Percentiles rank a stretch among this genome's conserved stretches.
Conservation (phyloP, 2,888 invertebrate species). For the Bursaphelenchus okinawaensis region DNA sequence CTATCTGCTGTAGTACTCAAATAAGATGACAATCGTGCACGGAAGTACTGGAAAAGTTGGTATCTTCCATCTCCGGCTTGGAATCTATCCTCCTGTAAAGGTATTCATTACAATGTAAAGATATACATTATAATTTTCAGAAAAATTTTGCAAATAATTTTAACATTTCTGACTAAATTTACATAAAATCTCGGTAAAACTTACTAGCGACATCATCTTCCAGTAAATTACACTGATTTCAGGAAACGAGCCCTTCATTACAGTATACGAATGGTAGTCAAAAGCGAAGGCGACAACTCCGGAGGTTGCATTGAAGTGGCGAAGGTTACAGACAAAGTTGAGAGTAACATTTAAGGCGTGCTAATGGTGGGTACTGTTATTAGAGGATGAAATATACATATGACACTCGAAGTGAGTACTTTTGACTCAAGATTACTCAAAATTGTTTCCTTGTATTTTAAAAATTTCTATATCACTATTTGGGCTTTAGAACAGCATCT, state of each 20-base stretch:
- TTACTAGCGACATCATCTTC: constrained; percentile 38
- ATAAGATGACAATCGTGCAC: constrained; percentile 41
- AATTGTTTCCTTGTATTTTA: no score
- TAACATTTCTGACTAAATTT: neutral
- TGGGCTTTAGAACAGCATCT: no score
- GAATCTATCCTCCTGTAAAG: constrained; percentile 37
- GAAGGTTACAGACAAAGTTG: constrained; percentile 50
- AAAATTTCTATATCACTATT: no score
- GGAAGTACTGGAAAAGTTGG: constrained; percentile 50
- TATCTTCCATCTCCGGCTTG: constrained; percentile 45
- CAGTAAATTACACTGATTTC: constrained; percentile 34
- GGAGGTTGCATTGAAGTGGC: constrained; percentile 26
- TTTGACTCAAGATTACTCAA: no score
- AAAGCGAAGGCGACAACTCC: constrained; percentile 41
- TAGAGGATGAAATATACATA: neutral
- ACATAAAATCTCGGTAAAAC: neutral
- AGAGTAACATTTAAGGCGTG: constrained; percentile 50
- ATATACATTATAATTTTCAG: constrained; percentile 2
- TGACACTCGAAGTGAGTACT: no score
- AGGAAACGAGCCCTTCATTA: constrained; percentile 37
- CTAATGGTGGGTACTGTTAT: no score
- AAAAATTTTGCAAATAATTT: neutral
- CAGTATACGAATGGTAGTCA: constrained; percentile 35
- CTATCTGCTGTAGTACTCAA: constrained; percentile 33
- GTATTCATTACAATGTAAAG: neutral